Base-by-base conservation (phyloP, 2,888 invertebrate species). In the Euzetes globulus region DNA sequence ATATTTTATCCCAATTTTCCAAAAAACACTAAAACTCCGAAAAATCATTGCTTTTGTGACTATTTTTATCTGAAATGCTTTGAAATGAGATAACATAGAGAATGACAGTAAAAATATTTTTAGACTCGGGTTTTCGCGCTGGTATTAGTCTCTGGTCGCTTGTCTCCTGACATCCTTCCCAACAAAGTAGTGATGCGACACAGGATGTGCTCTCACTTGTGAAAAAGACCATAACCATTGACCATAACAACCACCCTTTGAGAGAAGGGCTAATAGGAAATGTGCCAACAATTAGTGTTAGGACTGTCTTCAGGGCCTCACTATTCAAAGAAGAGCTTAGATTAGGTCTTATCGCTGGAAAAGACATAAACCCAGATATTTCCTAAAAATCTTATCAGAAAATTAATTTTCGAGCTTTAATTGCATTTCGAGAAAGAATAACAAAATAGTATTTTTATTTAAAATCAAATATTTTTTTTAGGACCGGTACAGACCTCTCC, bases 191-290 rank as follows among this genome's bases (percentile, higher is more conserved):
- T 58, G 58, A 58, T 58, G 58, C 22, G 58, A 58, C 58, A 58
- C 58, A 58, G 58, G 58, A 58, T 58, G 27, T 58, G 58, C 58
- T 58, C 27, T 58, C 58, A 58, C 27, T 58, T 58, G 58, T 58
- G 27, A 27, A 58, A 19, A 13, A 4, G 25, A 58, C 58, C 27
- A 27, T 6, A 58, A 58, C 25, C 58, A 58, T 27, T 58, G 58
- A 58, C 58, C 58, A 58, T 25, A 27, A 25, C 58, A 58, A 58
- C 25, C 27, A 58, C 25, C 58, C 25, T 27, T 27, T 27, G 25
- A 25, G 22, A 9, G 15, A 50, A n/a, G 52, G n/a, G 19, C 19
- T 27, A 13, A 58, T 13, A 50, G 50, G 50, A 50, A 50, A 50
- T 50, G 50, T 50, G 50, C 19, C n/a, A 9, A 50, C 19, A 50